Base-by-base conservation (phyloP, 1,140 invertebrate genomes). In the Drosophila lacertosa region DNA sequence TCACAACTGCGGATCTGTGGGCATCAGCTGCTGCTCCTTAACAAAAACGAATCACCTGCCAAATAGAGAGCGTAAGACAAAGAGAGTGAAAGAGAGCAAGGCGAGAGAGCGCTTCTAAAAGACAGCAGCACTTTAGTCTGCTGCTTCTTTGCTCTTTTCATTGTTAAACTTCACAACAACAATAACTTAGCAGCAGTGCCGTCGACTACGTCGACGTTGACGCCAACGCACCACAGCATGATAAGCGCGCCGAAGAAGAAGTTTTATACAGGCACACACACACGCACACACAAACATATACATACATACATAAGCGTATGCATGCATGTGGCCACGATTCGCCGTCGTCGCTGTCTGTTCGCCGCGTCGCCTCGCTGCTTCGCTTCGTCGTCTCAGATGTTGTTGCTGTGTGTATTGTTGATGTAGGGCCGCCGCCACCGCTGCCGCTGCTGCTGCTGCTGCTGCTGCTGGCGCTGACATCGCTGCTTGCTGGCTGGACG, bases 181-280 rank as follows among this genome's bases (percentile, higher is more conserved):
- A 70, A 70, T 22, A 57, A 57, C 44, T 57, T 47, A 37, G 37
- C 7, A 35, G 15, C 22, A 51, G 32, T 9, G 29, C 29, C 47
- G 22, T 16, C 65, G 22, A 15, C 59, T 29, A 24, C 50, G 58
- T 22, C 44, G 22, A 37, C 54, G 55, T 32, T 26, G 20, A 54
- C 51, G 67, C 67, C 59, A 65, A 64, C 67, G 60, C 67, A 65
- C 15, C 15, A 20, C 29, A 54, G 51, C 51, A 65, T 65, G 67
- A 70, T 70, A 70, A 70, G 67, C 67, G 16, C 42, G 42, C 24
- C 39, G 59, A 58, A 68, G 54, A 53, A 66, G 64, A 65, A 65
- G 51, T 71, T 66, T 15, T 26, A 54, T 53, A n/a, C n/a, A n/a
- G n/a, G 44, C 37, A 60, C 35, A 26, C 26, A 32, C 37, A 53